phyloP scores from a whole-genome alignment of 2,113 vertebrate species.

The Tretioscincus oriximinensis region DNA sequence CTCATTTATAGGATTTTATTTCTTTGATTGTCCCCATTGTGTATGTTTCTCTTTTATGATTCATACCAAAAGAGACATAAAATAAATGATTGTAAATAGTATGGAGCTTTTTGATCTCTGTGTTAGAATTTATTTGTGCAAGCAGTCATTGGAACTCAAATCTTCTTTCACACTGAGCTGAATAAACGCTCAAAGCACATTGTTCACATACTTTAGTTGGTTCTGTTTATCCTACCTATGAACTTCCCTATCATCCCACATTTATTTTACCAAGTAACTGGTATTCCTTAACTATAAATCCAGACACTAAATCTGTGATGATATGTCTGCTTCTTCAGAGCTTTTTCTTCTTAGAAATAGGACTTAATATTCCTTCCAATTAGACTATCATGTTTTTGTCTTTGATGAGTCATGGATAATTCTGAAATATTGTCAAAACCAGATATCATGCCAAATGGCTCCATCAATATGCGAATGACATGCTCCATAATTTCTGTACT shows the following conservation, averaged over 20 bases:
- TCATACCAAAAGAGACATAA: not conserved
- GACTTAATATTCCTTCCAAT: constrained; percentile 2
- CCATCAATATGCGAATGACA: constrained; percentile 9
- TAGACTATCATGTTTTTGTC: not conserved
- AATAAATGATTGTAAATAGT: not conserved
- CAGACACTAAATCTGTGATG: not conserved
- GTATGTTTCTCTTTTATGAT: not conserved
- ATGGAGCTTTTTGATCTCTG: not conserved
- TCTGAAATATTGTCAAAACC: constrained; percentile 7
- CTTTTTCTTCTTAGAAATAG: not conserved
- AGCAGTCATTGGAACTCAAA: not conserved
- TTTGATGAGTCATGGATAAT: constrained; percentile 17
- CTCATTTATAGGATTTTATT: not conserved
- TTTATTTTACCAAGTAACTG: not conserved
- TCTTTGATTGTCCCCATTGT: not conserved
- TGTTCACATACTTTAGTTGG: not conserved
- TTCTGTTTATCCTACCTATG: not conserved
- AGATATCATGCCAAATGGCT: constrained; percentile 10
- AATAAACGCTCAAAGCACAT: not conserved
- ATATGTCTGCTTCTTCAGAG: not conserved
- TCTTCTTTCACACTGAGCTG: not conserved
- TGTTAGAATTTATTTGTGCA: not conserved
- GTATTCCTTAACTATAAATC: not conserved
- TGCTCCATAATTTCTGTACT: constrained; percentile 32
- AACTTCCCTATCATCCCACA: not conserved